Conservation (phyloP, 2,113 vertebrate species). For the Oenanthe melanoleuca region DNA sequence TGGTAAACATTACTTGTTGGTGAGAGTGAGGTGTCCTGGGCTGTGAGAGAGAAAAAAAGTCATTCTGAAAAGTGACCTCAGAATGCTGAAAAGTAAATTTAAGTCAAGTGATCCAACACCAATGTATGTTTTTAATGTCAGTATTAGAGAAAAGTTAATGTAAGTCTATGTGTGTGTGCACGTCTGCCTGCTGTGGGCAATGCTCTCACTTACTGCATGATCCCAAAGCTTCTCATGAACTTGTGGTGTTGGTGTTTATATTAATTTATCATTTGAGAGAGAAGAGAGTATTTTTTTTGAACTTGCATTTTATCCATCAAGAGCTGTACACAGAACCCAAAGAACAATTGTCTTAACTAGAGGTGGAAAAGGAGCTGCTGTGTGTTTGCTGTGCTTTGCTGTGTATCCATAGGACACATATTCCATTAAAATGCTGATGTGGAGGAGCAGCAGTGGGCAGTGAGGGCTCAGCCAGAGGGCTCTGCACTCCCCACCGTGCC, state of each 20-base stretch:
- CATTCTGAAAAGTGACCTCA: neutral
- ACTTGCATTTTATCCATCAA: neutral
- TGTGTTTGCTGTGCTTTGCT: neutral
- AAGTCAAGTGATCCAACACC: neutral
- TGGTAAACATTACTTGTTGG: accelerated
- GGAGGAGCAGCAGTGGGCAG: neutral
- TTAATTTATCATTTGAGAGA: neutral
- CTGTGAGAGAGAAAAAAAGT: neutral
- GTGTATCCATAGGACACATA: neutral
- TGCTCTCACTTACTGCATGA: neutral
- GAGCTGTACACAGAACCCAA: neutral
- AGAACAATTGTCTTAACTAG: neutral
- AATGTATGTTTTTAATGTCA: neutral
- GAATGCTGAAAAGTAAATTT: neutral
- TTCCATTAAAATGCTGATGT: neutral
- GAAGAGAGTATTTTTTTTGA: neutral
- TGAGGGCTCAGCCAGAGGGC: neutral
- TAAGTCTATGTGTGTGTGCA: neutral
- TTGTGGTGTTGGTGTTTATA: neutral
- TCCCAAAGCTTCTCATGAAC: neutral
- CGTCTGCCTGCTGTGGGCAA: neutral
- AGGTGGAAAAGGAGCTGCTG: neutral
- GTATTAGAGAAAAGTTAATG: neutral
- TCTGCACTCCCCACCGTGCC: accelerated
- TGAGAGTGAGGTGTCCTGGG: neutral